Percentiles rank a stretch among this genome's conserved stretches.
Conservation (phyloP, 2,797 vertebrate genomes). For the Chelon auratus region DNA sequence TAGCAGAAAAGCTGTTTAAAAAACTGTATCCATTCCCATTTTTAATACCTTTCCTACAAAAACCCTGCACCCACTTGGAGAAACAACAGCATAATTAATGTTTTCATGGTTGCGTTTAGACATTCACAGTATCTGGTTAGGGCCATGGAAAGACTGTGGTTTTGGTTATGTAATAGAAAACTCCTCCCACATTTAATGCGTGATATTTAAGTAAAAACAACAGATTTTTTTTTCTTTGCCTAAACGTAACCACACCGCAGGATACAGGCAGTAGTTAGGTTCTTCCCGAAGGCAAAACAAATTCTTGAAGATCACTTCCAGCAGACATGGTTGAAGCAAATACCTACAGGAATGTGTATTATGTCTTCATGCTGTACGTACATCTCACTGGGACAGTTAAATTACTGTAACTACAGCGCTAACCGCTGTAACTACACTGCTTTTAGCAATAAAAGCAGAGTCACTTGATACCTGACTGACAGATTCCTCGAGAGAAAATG, state of each 20-base stretch:
- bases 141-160: conserved; percentile 4
- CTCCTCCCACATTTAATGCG: not conserved
- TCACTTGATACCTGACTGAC: conserved; percentile 67
- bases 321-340: conserved; percentile 30
- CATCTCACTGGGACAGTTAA: conserved; percentile 45
- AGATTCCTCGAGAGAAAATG: conserved; percentile 59
- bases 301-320: conserved; percentile 32
- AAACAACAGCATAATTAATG: not conserved
- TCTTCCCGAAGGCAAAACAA: conserved; percentile 24
- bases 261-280: conserved; percentile 1
- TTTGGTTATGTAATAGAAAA: conserved; percentile 11
- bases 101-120: conserved; percentile 7
- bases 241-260: not conserved
- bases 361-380: conserved; percentile 21
- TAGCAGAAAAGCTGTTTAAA: not conserved
- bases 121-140: not conserved
- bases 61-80: not conserved
- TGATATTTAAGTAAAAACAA: conserved; percentile 12
- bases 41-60: not conserved
- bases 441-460: conserved; percentile 58
- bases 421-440: conserved; percentile 36
- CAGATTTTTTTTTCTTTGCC: not conserved
- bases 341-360: conserved; percentile 39
- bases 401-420: conserved; percentile 50
- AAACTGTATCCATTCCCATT: not conserved